Base-by-base conservation (phyloP, 2,797 vertebrate genomes). In the Acrocephalus scirpaceus region DNA sequence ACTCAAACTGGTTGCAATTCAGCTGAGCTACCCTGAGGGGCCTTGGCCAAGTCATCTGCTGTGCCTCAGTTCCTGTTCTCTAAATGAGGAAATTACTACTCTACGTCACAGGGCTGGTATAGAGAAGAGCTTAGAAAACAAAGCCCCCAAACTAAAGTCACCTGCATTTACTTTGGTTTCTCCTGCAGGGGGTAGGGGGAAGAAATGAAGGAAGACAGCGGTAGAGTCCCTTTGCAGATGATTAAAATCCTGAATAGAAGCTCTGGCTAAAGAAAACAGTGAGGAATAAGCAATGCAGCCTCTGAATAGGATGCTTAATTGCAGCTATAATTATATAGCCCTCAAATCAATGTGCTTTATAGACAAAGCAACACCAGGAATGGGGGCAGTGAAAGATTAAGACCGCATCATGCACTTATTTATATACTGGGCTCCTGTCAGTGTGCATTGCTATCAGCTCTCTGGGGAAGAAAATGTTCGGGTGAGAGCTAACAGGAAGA, bases 301-400 rank as follows among this genome's bases (percentile, higher is more conserved):
- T 90, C 79, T 64, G 42, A 96, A 90, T 66, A 88, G 66, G 70
- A 73, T 25, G 65, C 66, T 88, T 96, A 94, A 92, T 89, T 94
- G 76, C 70, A 84, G 29, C 38, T 75, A 3, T 75, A 69, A 92
- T 90, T 80, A 71, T 7, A 40, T 82, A 79, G 42, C 45, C 86
- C 58, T 91, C 40, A 65, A 88, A 75, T 78, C 62, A 64, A 48
- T 47, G 44, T 64, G 44, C 45, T 88, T 84, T 67, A 57, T 8
- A 70, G 82, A 76, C 60, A 90, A 79, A 79, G 42, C 42, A 91
- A 47, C 71, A 88, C 60, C 36, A 76, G 84, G 75, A 71, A 36
- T 6, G 21, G 42, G 57, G 32, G 18, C 5, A 7, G 22, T 50
- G 57, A 10, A 79, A 74, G 57, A 42, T 65, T 58, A 83, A 57